Conservation (phyloP, 2,797 vertebrate species). For the Lacerta agilis region DNA sequence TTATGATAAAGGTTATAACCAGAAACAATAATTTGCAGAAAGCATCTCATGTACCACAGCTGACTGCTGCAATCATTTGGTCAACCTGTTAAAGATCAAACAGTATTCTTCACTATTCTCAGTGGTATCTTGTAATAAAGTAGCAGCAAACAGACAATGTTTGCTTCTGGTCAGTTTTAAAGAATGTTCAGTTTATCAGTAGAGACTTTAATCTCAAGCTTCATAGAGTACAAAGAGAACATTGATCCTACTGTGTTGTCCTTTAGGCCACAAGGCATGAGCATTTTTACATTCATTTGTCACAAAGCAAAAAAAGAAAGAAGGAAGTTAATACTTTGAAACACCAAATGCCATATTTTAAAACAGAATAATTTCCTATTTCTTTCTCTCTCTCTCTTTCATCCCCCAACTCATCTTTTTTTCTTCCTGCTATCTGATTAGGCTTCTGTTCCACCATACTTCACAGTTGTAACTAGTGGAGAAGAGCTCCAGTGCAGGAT, state of each 20-base stretch:
- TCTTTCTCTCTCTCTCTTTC: conserved; percentile 36
- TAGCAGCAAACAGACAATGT: conserved; percentile 85
- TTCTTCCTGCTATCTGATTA: conserved; percentile 29
- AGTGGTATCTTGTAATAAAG: conserved; percentile 86
- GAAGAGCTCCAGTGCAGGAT: conserved; percentile 58
- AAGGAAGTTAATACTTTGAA: conserved; percentile 76
- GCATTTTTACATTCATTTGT: conserved; percentile 76
- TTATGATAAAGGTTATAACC: conserved; percentile 82
- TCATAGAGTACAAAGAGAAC: conserved; percentile 85
- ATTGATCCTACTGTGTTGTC: conserved; percentile 79
- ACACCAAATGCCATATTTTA: conserved; percentile 71
- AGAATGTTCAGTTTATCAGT: conserved; percentile 85
- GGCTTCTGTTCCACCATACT: conserved; percentile 26
- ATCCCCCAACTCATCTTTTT: conserved; percentile 49
- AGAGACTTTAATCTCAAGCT: conserved; percentile 84
- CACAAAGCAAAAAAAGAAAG: conserved; percentile 74
- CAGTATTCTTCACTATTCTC: conserved; percentile 84
- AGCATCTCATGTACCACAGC: conserved; percentile 77
- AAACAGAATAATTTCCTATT: conserved; percentile 69
- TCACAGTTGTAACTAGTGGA: conserved; percentile 46
- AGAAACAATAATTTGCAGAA: conserved; percentile 85
- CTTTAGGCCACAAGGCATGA: conserved; percentile 78
- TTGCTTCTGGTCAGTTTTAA: conserved; percentile 87
- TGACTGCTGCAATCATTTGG: conserved; percentile 80
- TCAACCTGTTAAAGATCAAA: conserved; percentile 87